Conservation (phyloP, 2,113 vertebrate species). For the Tragelaphus strepsiceros region DNA sequence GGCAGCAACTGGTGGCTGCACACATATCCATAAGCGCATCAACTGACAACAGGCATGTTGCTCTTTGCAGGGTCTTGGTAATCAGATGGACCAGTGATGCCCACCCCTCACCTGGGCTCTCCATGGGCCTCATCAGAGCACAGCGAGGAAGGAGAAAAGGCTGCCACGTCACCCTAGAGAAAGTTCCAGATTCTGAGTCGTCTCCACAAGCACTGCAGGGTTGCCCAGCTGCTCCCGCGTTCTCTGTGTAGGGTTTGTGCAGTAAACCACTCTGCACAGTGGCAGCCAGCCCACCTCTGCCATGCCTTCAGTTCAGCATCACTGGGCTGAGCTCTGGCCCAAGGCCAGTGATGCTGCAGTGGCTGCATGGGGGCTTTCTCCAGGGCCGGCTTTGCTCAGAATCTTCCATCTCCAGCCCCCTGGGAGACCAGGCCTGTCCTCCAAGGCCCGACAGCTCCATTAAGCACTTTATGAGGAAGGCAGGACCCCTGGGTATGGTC, state of each 20-base stretch:
- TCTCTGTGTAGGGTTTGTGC: background rate
- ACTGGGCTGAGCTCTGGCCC: background rate
- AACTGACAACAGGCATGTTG: background rate
- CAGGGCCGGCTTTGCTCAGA: background rate
- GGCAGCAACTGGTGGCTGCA: fast-evolving
- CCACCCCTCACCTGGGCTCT: background rate
- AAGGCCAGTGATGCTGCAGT: fast-evolving
- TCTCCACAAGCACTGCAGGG: background rate
- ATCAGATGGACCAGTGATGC: slow-evolving; percentile 44
- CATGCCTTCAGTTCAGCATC: background rate
- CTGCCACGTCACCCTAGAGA: background rate
- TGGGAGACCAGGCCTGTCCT: background rate
- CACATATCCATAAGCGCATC: background rate
- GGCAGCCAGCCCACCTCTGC: background rate
- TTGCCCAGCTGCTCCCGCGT: background rate
- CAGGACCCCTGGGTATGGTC: too few species aligned
- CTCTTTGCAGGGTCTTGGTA: slow-evolving; percentile 67
- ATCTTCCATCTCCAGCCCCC: background rate
- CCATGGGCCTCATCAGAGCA: fast-evolving
- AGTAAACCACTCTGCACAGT: background rate
- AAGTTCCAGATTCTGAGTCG: background rate
- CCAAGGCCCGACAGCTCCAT: background rate
- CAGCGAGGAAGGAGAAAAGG: background rate
- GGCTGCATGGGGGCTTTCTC: background rate
- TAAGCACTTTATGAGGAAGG: background rate